phyloP scores from a whole-genome alignment of 2,113 vertebrate species.

The Salvelinus fontinalis region DNA sequence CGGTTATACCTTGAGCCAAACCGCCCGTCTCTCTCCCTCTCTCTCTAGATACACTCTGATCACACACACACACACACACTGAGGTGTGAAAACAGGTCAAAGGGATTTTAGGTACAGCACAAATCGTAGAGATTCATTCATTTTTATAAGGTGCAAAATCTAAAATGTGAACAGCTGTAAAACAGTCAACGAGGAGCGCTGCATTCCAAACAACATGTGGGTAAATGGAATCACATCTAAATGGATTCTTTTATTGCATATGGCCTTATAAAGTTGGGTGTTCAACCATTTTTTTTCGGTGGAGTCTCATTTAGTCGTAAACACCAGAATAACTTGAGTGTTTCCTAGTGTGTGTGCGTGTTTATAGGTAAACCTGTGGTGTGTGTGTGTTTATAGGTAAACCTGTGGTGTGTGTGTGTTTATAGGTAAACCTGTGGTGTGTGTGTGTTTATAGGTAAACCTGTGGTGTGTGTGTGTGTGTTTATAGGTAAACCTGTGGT shows the following conservation, averaged over 20 bases:
- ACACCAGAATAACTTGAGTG: conserved; percentile 1
- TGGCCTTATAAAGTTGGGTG: conserved; percentile 13
- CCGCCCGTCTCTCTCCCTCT: conserved; percentile 8
- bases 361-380: too few relatives aligned
- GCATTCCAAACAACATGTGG: conserved; percentile 26
- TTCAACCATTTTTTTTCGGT: not conserved
- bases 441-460: too few relatives aligned
- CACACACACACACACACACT: conserved; percentile 15
- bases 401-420: too few relatives aligned
- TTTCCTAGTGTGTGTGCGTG: not conserved
- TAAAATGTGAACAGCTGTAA: conserved; percentile 29
- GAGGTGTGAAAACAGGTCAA: conserved; percentile 1
- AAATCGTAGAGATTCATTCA: conserved; percentile 24
- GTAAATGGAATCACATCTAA: conserved; percentile 27
- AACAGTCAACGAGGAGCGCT: conserved; percentile 14
- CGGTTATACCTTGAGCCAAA: too few relatives aligned
- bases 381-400: too few relatives aligned
- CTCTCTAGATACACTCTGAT: not conserved
- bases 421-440: too few relatives aligned
- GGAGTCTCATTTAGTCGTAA: conserved; percentile 1
- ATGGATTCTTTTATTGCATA: conserved; percentile 18
- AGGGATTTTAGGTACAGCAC: not conserved
- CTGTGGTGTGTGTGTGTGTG: too few relatives aligned
- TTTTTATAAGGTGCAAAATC: conserved; percentile 25
- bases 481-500: too few relatives aligned